A percentile compares a stretch with the other conserved stretches of the same genome.
Conservation (phyloP, 2,113 vertebrate species). For the Mormyrus iriodes region DNA sequence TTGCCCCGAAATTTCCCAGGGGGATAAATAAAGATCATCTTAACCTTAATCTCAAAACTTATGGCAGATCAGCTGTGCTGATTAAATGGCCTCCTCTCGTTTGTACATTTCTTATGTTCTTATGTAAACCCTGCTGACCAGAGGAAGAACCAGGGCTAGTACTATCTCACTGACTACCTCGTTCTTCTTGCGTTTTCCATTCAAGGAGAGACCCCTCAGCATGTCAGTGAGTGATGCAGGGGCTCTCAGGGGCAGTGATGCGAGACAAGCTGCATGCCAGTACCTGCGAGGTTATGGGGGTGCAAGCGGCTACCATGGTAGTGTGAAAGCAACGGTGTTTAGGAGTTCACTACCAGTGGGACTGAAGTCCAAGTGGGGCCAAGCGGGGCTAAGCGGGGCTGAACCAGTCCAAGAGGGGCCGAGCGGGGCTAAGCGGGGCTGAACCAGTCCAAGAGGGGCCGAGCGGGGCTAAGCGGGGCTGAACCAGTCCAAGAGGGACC, state of each 20-base stretch:
- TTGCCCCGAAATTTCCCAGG: neutral
- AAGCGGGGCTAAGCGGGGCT: too few species aligned
- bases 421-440: too few species aligned
- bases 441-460: too few species aligned
- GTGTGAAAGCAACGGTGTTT: neutral
- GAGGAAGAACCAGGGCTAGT: too few species aligned
- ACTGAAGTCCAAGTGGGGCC: too few species aligned
- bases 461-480: too few species aligned
- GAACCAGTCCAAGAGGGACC: too few species aligned
- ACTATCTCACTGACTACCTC: neutral
- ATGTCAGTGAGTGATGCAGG: neutral
- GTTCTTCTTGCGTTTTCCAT: neutral
- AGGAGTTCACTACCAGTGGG: neutral
- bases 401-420: too few species aligned
- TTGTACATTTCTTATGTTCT: too few species aligned
- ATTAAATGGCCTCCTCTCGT: too few species aligned
- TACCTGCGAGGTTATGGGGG: neutral
- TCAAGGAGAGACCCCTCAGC: neutral
- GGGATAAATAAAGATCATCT: neutral
- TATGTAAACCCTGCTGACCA: neutral
- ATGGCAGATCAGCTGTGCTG: neutral
- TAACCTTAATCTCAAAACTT: neutral
- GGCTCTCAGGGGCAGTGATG: neutral
- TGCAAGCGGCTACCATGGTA: neutral
- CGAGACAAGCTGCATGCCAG: neutral